A percentile compares a stretch with the other conserved stretches of the same genome.
Evolutionary conservation across 2,113 vertebrate species (phyloP).

Genomic region (Tiliqua scincoides): DNA sequence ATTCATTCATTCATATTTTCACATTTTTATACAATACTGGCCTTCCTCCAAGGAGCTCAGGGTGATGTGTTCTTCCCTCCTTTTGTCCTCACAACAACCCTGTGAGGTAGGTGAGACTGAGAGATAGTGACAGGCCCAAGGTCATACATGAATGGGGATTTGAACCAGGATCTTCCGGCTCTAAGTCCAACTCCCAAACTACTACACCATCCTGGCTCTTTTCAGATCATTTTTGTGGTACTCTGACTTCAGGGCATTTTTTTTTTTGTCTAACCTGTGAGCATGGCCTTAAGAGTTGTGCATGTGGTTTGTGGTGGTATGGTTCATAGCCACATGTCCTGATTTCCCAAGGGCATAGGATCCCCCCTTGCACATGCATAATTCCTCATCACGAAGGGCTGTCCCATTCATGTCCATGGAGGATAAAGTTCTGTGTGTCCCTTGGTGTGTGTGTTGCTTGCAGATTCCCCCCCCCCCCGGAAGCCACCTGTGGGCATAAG

Average conservation of each 20-base stretch:
- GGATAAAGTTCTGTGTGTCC: background rate
- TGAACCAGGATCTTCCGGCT: too few relatives aligned
- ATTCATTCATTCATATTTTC: too few relatives aligned
- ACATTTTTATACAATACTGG: too few relatives aligned
- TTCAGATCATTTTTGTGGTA: background rate
- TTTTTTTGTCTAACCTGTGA: background rate
- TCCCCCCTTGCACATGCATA: background rate
- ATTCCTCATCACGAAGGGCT: background rate
- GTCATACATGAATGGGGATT: too few relatives aligned
- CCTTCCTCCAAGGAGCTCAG: too few relatives aligned
- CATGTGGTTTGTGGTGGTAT: too few relatives aligned
- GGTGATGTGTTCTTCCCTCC: too few relatives aligned
- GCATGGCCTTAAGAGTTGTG: background rate
- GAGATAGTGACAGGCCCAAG: too few relatives aligned
- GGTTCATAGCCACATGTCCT: background rate
- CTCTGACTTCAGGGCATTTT: background rate
- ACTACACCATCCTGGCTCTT: too few relatives aligned
- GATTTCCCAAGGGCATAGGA: background rate
- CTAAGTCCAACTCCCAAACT: too few relatives aligned
- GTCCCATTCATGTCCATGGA: background rate
- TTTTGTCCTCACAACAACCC: too few relatives aligned
- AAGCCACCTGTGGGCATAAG: background rate
- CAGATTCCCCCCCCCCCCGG: background rate
- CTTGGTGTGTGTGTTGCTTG: background rate
- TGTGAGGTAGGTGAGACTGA: too few relatives aligned